Base-by-base conservation (phyloP, 2,888 invertebrate genomes). In the Caenorhabditis macrosperma region DNA sequence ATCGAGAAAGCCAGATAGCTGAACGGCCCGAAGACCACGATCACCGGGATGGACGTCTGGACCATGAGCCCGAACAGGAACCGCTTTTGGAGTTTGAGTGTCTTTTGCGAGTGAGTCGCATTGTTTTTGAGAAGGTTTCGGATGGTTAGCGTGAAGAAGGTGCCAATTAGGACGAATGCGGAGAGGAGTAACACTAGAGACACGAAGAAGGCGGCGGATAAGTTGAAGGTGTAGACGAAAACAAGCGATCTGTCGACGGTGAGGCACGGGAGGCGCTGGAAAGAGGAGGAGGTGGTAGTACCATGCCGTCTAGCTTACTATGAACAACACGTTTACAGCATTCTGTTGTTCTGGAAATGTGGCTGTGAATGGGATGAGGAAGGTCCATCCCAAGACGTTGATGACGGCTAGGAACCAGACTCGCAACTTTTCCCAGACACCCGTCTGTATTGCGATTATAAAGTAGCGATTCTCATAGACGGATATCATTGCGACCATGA, bases 211-310 rank as follows among this genome's bases (percentile, higher is more conserved):
- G 26, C 12, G 1, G 22, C n/a, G 2, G 26, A n/a, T 1, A 52
- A 12, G 52, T 52, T 26, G 28, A 52, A n/a, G 15, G 52, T 28
- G 52, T 52, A 52, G n/a, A 52, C 52, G 28, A 52, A 52, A 1
- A 52, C n/a, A 5, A 10, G 10, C 6, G 12, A 1, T 9, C 7
- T 10, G 22, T 20, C 15, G 52, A 52, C 5, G 12, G 52, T 9
- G n/a, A 52, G 28, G 52, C 52, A 52, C 1, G 52, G 52, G 5
- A 52, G 26, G 2, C 28, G 24, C 52, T 52, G 52, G 3, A 28
- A 52, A 46, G 33, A n/a, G n/a, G n/a, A n/a, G 33, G 33, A 33
- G 5, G 5, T 33, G 9, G 5, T 5, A 33, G 5, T 7, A 33
- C 5, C 6, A 33, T 33, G 5, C 9, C 9, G 33, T 7, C 9